Percentiles rank a stretch among this genome's conserved stretches.
phyloP scores from a whole-genome alignment of 1,140 invertebrate genomes.

The Paralvinella palmiformis region DNA sequence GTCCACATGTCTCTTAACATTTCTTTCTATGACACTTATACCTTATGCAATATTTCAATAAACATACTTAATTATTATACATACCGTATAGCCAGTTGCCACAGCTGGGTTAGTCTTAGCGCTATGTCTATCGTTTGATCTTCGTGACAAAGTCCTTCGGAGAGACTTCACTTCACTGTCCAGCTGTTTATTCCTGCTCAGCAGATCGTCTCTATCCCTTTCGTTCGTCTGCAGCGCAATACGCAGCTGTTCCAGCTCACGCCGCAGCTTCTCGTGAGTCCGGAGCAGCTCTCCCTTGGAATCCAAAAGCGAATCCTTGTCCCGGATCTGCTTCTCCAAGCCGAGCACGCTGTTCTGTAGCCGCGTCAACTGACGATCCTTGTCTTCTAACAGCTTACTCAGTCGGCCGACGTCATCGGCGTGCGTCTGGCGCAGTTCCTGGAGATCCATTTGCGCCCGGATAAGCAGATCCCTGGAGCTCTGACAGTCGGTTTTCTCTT shows the following conservation, averaged over 20 bases:
- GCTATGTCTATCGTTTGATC: too few relatives aligned
- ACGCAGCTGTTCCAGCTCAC: neutral
- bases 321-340: neutral
- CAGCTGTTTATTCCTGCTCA: slow-evolving; percentile 28
- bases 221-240: neutral
- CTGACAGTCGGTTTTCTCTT: slow-evolving; percentile 40
- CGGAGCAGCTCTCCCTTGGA: neutral
- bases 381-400: neutral
- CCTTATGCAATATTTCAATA: too few relatives aligned
- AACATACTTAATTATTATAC: too few relatives aligned
- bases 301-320: neutral
- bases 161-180: slow-evolving; percentile 36
- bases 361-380: neutral
- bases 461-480: slow-evolving; percentile 42
- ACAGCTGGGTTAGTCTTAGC: too few relatives aligned
- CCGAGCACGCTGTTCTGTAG: neutral
- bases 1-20: too few relatives aligned
- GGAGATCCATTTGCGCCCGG: slow-evolving; percentile 41
- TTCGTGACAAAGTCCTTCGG: slow-evolving; percentile 32
- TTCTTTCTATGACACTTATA: too few relatives aligned
- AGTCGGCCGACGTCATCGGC: neutral
- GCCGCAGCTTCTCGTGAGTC: neutral
- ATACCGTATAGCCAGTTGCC: too few relatives aligned
- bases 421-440: slow-evolving; percentile 26
- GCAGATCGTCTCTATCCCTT: neutral